Conservation (phyloP, 2,888 invertebrate species). For the Synanthedon formicaeformis region DNA sequence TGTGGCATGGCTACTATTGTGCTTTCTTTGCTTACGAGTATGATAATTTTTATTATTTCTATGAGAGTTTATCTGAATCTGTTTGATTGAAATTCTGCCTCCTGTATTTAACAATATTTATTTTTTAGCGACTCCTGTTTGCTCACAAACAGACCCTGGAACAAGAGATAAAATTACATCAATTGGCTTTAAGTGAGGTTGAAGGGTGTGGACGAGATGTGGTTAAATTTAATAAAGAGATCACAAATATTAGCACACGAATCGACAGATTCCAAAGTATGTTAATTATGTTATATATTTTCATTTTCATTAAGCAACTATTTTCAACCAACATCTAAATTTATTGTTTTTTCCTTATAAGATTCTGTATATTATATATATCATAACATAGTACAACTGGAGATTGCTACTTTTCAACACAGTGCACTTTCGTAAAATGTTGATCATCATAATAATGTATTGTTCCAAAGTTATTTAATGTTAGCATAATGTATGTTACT, state of each 20-base stretch:
- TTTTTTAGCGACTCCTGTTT: conserved; percentile 71
- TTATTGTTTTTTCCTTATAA: neutral
- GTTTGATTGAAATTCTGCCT: neutral
- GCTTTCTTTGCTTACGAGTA: neutral
- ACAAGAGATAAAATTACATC: conserved; percentile 74
- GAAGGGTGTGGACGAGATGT: conserved; percentile 56
- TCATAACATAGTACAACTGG: no score
- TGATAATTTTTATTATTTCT: neutral
- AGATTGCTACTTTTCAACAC: no score
- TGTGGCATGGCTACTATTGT: no score
- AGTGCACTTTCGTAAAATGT: no score
- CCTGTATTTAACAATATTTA: no score
- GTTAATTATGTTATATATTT: neutral
- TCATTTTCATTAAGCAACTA: no score
- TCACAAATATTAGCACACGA: conserved; percentile 46
- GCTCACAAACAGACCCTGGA: conserved; percentile 78
- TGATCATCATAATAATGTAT: no score
- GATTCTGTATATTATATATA: neutral
- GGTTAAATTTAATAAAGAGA: conserved; percentile 54
- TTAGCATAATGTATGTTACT: no score
- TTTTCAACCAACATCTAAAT: no score
- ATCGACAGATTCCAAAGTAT: conserved; percentile 50
- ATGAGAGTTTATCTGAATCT: neutral
- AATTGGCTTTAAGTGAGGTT: conserved; percentile 49
- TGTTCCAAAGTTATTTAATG: no score